Conservation (phyloP, 1,140 invertebrate species). For the Drosophila jambulina region DNA sequence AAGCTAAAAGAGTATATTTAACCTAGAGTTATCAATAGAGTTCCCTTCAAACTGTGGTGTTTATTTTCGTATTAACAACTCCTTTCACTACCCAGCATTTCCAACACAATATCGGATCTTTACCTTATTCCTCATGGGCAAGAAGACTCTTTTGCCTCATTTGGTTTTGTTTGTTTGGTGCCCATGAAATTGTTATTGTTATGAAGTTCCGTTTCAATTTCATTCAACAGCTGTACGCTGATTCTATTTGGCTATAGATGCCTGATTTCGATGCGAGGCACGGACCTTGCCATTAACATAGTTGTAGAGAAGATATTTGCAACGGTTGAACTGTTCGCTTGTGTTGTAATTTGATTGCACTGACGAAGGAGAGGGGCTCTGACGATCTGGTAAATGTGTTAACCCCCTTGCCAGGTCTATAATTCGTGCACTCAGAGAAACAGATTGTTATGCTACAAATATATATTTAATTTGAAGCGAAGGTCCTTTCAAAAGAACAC, state of each 20-base stretch:
- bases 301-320: conserved; percentile 39
- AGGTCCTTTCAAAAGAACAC: background rate
- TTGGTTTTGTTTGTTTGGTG: conserved; percentile 13
- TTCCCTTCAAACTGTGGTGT: background rate
- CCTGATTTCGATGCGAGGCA: conserved; percentile 25
- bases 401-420: background rate
- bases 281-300: conserved; percentile 5
- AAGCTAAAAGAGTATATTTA: background rate
- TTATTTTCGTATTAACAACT: background rate
- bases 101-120: background rate
- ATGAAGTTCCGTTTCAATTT: conserved; percentile 10
- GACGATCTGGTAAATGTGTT: conserved; percentile 43
- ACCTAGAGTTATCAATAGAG: background rate
- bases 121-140: background rate
- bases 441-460: background rate
- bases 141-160: conserved; percentile 25
- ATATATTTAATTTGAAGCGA: background rate
- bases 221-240: conserved; percentile 24
- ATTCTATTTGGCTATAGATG: conserved; percentile 25
- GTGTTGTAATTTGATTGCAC: conserved; percentile 64
- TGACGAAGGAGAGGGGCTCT: background rate
- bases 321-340: conserved; percentile 66
- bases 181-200: conserved; percentile 19
- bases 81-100: background rate
- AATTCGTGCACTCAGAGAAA: background rate